phyloP scores from a whole-genome alignment of 2,113 vertebrate species.

The Cercocebus atys region DNA sequence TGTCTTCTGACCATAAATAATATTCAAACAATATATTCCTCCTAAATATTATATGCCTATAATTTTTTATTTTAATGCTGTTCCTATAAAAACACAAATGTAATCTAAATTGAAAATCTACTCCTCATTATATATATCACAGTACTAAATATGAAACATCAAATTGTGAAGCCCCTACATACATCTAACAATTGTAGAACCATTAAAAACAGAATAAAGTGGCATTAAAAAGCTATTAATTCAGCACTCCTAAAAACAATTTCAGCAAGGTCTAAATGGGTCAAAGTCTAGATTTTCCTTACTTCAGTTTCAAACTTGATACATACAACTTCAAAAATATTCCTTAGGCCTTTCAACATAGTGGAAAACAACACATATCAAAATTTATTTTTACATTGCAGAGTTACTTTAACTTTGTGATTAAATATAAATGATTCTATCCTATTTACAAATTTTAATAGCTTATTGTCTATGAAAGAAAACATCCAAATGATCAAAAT shows the following conservation, averaged over 20 bases:
- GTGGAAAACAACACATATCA: slow-evolving; percentile 23
- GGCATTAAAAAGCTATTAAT: slow-evolving; percentile 11
- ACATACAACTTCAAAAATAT: background rate
- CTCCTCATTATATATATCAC: background rate
- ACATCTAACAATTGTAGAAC: slow-evolving; percentile 5
- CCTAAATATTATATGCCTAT: background rate
- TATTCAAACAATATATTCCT: background rate
- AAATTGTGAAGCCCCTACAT: slow-evolving; percentile 1
- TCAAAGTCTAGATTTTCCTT: background rate
- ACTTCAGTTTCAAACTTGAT: slow-evolving; percentile 23
- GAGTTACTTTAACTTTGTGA: slow-evolving; percentile 34
- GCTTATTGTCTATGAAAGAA: background rate
- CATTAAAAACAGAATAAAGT: slow-evolving; percentile 59
- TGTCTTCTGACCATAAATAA: background rate
- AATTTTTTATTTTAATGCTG: background rate
- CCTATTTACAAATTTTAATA: slow-evolving; percentile 23
- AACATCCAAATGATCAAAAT: background rate
- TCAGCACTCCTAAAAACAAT: background rate
- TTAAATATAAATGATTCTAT: slow-evolving; percentile 30
- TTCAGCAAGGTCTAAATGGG: background rate
- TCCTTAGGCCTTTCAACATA: slow-evolving; percentile 38
- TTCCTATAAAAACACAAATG: background rate
- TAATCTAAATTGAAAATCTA: slow-evolving; percentile 4
- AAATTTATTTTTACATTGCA: background rate
- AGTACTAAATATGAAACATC: slow-evolving; percentile 40